These are phyloP conservation scores for Hermatobates lingyangjiaoensis DNA, from an alignment of 1,140 invertebrate species.

Conservation along the genomic window DNA sequence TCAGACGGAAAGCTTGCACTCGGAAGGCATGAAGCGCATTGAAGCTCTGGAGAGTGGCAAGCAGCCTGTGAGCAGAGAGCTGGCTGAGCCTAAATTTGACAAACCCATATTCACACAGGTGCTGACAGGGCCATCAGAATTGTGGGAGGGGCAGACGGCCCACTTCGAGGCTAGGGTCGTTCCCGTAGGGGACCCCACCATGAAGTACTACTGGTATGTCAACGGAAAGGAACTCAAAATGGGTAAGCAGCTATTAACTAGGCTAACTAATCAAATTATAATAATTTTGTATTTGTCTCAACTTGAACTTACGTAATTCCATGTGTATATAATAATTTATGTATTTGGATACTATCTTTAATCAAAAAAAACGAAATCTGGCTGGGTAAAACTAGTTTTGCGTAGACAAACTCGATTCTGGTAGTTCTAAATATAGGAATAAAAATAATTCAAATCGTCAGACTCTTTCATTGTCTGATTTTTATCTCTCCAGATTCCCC, in stretches of 20 bases:
- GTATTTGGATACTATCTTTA: too few species aligned
- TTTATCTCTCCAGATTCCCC: too few species aligned
- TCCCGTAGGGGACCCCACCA: constrained; percentile 75
- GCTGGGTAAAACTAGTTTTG: too few species aligned
- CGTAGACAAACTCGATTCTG: too few species aligned
- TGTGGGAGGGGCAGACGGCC: constrained; percentile 84
- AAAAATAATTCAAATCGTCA: too few species aligned
- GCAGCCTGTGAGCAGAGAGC: constrained; percentile 36
- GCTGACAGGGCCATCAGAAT: constrained; percentile 68
- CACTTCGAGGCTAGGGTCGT: constrained; percentile 94
- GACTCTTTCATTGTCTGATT: too few species aligned
- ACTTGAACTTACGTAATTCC: too few species aligned
- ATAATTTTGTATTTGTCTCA: too few species aligned
- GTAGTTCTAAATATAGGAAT: too few species aligned
- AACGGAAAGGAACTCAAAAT: constrained; percentile 82
- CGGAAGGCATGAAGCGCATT: constrained; percentile 81
- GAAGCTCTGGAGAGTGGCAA: constrained; percentile 70
- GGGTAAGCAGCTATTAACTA: constrained; percentile 37
- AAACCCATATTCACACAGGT: constrained; percentile 86
- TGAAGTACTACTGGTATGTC: constrained; percentile 85
- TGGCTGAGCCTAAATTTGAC: constrained; percentile 60
- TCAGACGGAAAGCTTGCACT: constrained; percentile 81
- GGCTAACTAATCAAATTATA: too few species aligned
- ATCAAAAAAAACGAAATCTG: too few species aligned
- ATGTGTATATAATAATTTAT: too few species aligned